Evolutionary conservation across 2,888 invertebrate genomes (phyloP), one percentile per base, ranked within the genome.

Genomic region (Sphaerolaimus hirsutus): DNA sequence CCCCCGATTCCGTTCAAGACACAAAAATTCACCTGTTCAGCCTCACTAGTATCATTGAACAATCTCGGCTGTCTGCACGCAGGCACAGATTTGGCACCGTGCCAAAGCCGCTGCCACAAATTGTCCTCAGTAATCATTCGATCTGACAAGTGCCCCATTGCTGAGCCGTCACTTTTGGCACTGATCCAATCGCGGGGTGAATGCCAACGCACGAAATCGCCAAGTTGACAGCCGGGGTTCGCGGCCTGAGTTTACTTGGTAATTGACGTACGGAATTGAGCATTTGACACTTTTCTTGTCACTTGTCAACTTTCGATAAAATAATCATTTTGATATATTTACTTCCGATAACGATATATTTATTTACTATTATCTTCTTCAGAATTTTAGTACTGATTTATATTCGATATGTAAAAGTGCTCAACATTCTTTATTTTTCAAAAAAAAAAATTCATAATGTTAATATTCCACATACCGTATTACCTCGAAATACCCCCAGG

Each of bases 181-280:
- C 78, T 76, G 41, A 80, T 75, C 81, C 84, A 91, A 64, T 97
- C 93, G 19, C 87, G 73, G 0, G 93, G 93, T 1, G 91, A 93
- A 64, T 91, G 91, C 93, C 93, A 97, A 43, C 82, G 75, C 48
- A 97, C 86, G 62, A 97, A 97, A 64, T 97, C 97, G 60, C 82
- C 87, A 43, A 97, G 68, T 46, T 76, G 72, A 10, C 79, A 77
- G 3, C 79, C 80, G 0, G 91, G 91, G 71, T 97, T 97, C 2
- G 93, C 93, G 1, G 93, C 77, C 75, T 75, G 51, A 17, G 23
- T 21, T 23, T 10, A 32, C 32, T 32, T 32, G 32, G 32, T 32
- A 32, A 32, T 32, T 10, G 10, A 32, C 17, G 17, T n/a, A n/a
- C n/a, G n/a, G n/a, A n/a, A n/a, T n/a, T n/a, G n/a, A n/a, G n/a